Conservation (phyloP, 2,113 vertebrate genomes). For the Puma concolor region DNA sequence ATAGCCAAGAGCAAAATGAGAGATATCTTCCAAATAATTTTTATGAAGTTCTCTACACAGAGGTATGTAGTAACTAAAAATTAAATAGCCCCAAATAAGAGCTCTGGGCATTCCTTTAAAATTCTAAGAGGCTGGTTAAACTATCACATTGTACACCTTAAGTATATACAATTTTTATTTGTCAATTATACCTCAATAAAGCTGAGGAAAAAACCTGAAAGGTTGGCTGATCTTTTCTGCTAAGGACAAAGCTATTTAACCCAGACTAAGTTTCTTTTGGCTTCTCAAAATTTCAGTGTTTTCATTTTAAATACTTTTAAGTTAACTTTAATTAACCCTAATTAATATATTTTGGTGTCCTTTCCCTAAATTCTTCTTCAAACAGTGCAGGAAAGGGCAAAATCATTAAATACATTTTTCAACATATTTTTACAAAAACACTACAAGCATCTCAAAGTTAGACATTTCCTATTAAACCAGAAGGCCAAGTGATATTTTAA, state of each 20-base stretch:
- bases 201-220: neutral
- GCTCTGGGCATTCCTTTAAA: neutral
- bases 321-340: neutral
- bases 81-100: neutral
- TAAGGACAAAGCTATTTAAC: slow-evolving; percentile 12
- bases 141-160: neutral
- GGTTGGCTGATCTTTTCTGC: neutral
- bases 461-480: neutral
- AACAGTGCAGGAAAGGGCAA: neutral
- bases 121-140: neutral
- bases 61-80: neutral
- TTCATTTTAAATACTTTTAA: slow-evolving; percentile 32
- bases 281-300: slow-evolving; percentile 39
- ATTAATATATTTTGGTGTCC: neutral
- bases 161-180: neutral
- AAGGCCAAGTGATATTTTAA: neutral
- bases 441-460: neutral
- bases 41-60: neutral
- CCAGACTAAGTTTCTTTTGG: neutral
- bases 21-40: neutral
- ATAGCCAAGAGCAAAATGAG: neutral
- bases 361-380: slow-evolving; percentile 35
- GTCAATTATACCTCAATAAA: neutral
- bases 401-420: neutral
- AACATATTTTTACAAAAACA: neutral